These are phyloP conservation scores for Vespertilio murinus DNA, from an alignment of 2,797 vertebrate species.

Conservation along the genomic window DNA sequence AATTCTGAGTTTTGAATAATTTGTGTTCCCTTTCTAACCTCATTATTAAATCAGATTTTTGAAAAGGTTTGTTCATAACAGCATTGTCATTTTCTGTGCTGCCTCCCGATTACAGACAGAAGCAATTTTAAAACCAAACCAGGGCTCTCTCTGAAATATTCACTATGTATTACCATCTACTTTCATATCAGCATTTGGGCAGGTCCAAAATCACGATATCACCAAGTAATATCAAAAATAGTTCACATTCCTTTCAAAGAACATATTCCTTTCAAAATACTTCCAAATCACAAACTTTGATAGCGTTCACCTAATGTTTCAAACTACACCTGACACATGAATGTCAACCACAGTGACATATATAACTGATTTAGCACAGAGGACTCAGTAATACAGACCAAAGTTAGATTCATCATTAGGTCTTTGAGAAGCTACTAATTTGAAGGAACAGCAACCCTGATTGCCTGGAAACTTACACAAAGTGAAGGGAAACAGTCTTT, in stretches of 20 bases:
- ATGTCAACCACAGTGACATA: neutral
- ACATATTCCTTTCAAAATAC: neutral
- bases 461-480: neutral
- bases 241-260: slow-evolving; percentile 11
- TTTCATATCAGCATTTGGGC: slow-evolving; percentile 47
- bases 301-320: slow-evolving; percentile 28
- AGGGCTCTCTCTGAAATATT: slow-evolving; percentile 61
- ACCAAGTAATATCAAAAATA: slow-evolving; percentile 45
- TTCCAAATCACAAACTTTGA: neutral
- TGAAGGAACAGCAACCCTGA: neutral
- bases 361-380: neutral
- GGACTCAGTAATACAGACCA: neutral
- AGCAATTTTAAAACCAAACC: slow-evolving; percentile 62
- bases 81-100: slow-evolving; percentile 59
- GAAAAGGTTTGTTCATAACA: slow-evolving; percentile 44
- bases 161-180: slow-evolving; percentile 52
- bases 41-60: slow-evolving; percentile 64
- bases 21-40: slow-evolving; percentile 47
- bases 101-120: slow-evolving; percentile 51
- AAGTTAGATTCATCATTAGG: neutral
- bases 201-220: slow-evolving; percentile 37
- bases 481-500: neutral
- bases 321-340: neutral
- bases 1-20: slow-evolving; percentile 25
- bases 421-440: neutral